These are phyloP conservation scores for Augochlorella aurata DNA, from an alignment of 2,888 invertebrate species.

Conservation along the genomic window DNA sequence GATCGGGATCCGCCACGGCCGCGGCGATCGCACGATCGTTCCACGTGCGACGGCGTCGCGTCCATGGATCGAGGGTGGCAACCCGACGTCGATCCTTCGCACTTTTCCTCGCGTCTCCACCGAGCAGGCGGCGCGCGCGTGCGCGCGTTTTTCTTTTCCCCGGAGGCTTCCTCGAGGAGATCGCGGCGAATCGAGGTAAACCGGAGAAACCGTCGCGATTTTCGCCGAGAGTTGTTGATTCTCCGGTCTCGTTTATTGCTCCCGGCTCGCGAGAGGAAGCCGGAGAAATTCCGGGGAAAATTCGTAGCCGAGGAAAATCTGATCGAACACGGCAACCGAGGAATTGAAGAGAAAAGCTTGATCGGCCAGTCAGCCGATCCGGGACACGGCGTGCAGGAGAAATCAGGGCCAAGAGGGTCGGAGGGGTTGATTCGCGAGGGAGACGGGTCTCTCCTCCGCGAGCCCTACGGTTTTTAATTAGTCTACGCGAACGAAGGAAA, in stretches of 20 bases:
- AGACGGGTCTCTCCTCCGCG: conserved; percentile 41
- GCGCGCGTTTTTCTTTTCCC: neutral
- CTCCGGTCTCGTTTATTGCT: neutral
- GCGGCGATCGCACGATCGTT: neutral
- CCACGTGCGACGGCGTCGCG: neutral
- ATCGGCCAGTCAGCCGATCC: neutral
- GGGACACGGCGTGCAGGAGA: neutral
- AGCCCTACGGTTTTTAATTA: conserved; percentile 62
- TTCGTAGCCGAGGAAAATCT: neutral
- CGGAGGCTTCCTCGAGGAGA: neutral
- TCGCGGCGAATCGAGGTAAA: neutral
- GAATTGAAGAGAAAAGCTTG: neutral
- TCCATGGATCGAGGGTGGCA: neutral
- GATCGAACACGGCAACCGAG: conserved; percentile 2
- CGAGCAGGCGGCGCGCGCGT: too few relatives aligned
- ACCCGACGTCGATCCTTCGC: neutral
- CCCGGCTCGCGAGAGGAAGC: neutral
- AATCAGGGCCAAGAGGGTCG: conserved; percentile 20
- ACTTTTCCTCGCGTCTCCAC: too few relatives aligned
- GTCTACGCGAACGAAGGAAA: conserved; percentile 14
- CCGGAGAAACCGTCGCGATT: neutral
- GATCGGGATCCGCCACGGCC: neutral
- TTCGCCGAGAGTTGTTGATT: neutral
- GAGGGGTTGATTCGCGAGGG: conserved; percentile 17
- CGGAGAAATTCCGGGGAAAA: neutral